Base-by-base conservation (phyloP, 2,888 invertebrate species). In the Sinohyriopsis cumingii region DNA sequence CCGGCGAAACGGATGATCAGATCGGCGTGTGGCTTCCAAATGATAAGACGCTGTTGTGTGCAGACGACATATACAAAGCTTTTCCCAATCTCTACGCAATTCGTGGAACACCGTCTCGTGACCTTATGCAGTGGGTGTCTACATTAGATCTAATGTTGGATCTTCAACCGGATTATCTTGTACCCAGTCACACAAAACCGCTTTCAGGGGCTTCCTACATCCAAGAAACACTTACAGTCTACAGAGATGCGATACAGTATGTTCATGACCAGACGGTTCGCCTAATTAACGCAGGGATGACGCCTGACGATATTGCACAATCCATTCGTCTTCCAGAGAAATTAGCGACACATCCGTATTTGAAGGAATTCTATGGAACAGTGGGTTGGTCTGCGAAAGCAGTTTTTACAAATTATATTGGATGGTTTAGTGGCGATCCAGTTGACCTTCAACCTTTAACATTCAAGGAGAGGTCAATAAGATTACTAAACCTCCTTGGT, bases 51-150 rank as follows among this genome's bases (percentile, higher is more conserved):
- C 79, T 88, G 19, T 71, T 87, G 6, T 82, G 82, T 59, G 87
- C 84, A 1, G 88, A 88, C 72, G 83, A 87, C 62, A 65, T 86
- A 5, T 88, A 88, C 75, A 69, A 73, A 69, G 82, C 86, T 3
- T 88, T 87, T 67, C 88, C 88, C 1, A 88, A 87, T 70, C 71
- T 88, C 12, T 88, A 87, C 77, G 84, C 87, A 33, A 88, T 88
- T 59, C 75, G 87, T 6, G 88, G 87, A 25, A 85, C 83, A 0
- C 77, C 78, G 5, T 71, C 81, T 7, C 73, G 88, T 9, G 79
- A 84, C 67, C 72, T 81, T 0, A 70, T 78, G 59, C 73, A 79
- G 56, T 88, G 88, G 88, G 73, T 78, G 5, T 59, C 69, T 20
- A 88, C 88, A 4, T 59, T 88, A 55, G 85, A 87, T 55, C 77